Conservation (phyloP, 1,140 invertebrate genomes). For the Scaptomyza graminum region DNA sequence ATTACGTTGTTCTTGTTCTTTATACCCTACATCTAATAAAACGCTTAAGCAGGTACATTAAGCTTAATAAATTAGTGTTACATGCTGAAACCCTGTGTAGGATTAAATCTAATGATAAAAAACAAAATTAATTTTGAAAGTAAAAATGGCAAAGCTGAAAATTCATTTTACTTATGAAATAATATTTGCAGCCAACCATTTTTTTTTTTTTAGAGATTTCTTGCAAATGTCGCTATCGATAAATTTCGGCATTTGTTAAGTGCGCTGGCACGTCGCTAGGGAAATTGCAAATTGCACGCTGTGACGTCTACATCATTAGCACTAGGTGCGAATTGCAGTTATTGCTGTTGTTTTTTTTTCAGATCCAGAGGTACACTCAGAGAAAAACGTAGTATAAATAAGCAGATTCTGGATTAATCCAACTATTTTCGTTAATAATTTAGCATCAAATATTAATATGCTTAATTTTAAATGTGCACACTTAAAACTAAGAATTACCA, state of each 20-base stretch:
- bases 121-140: no score
- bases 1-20: neutral
- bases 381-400: no score
- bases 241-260: slow-evolving; percentile 78
- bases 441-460: no score
- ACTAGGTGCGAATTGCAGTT: slow-evolving; percentile 52
- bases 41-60: neutral
- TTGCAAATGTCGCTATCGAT: slow-evolving; percentile 70
- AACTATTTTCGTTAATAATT: no score
- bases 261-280: slow-evolving; percentile 55
- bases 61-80: neutral
- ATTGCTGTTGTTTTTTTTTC: slow-evolving; percentile 20
- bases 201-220: neutral
- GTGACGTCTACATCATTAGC: slow-evolving; percentile 61
- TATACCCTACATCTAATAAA: neutral
- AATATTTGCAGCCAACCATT: no score
- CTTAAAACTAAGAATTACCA: no score
- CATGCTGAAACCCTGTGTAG: neutral
- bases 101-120: no score
- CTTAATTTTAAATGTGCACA: no score
- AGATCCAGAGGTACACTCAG: slow-evolving; percentile 47
- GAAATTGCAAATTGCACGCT: slow-evolving; percentile 63
- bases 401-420: no score
- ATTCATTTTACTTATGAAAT: no score
- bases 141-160: no score